Evolutionary conservation across 2,888 invertebrate species (phyloP).

Genomic region (Zygothrica quintamaculata): DNA sequence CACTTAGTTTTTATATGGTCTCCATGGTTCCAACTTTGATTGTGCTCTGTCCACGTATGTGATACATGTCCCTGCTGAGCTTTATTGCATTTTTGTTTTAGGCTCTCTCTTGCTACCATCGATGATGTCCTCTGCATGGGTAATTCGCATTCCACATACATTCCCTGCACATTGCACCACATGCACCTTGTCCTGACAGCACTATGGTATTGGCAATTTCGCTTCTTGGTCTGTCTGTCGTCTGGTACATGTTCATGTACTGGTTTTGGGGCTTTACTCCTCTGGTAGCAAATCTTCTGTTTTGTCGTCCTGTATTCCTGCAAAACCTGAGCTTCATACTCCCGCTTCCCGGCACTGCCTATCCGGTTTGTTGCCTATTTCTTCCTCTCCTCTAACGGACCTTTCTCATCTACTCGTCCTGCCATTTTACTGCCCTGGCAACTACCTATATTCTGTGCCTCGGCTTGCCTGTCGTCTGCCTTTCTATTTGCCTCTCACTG

Average conservation of each 20-base stretch:
- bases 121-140: slow-evolving; percentile 16
- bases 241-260: too few species aligned
- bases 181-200: too few species aligned
- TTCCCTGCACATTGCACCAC: too few species aligned
- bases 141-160: slow-evolving; percentile 42
- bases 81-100: slow-evolving; percentile 61
- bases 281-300: too few species aligned
- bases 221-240: too few species aligned
- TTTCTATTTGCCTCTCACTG: slow-evolving; percentile 3
- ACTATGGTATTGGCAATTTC: too few species aligned
- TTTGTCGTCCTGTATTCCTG: too few species aligned
- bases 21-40: slow-evolving; percentile 19
- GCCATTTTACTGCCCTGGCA: too few species aligned
- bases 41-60: slow-evolving; percentile 3
- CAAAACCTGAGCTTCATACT: too few species aligned
- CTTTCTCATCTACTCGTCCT: not conserved
- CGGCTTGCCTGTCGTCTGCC: not conserved
- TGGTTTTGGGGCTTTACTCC: too few species aligned
- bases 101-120: slow-evolving; percentile 7
- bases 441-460: not conserved
- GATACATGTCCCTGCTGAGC: slow-evolving; percentile 46
- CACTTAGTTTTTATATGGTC: slow-evolving; percentile 3
- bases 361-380: too few species aligned
- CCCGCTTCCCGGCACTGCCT: too few species aligned
- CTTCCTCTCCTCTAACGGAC: not conserved